phyloP scores from a whole-genome alignment of 2,888 invertebrate genomes.

The Epirrhoe tristata region DNA sequence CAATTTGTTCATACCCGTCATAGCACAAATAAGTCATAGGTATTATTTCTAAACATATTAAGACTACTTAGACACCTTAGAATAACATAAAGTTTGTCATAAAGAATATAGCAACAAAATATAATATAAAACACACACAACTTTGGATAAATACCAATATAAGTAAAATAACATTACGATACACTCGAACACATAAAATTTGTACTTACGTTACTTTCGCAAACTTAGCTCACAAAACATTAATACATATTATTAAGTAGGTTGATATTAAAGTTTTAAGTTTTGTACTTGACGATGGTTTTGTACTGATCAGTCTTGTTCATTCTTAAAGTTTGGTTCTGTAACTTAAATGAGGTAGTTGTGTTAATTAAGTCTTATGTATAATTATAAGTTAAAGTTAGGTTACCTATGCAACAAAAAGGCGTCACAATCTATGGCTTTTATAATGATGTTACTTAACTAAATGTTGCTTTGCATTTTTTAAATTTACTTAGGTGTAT shows the following conservation, averaged over 20 bases:
- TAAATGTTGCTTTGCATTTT: constrained; percentile 1
- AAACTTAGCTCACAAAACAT: constrained; percentile 68
- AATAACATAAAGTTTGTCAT: constrained; percentile 72
- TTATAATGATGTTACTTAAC: background rate
- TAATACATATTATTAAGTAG: constrained; percentile 55
- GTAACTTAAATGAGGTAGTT: constrained; percentile 69
- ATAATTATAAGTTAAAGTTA: constrained; percentile 16
- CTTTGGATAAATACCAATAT: constrained; percentile 81
- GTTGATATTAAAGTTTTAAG: constrained; percentile 54
- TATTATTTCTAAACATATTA: constrained; percentile 61
- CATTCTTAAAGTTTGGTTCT: constrained; percentile 61
- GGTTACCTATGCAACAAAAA: background rate
- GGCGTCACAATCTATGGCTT: background rate
- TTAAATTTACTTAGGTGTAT: constrained; percentile 17
- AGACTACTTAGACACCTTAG: constrained; percentile 53
- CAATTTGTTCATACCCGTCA: constrained; percentile 61
- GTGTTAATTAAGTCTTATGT: constrained; percentile 36
- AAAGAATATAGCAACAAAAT: constrained; percentile 81
- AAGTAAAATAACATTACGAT: constrained; percentile 73
- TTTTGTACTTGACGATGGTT: constrained; percentile 74
- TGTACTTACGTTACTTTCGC: constrained; percentile 79
- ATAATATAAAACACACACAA: constrained; percentile 80
- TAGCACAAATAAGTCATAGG: constrained; percentile 15
- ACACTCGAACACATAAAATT: constrained; percentile 83
- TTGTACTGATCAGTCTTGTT: constrained; percentile 82